Evolutionary conservation across 37 sponge, comb jelly and placozoan genomes (phyloP).

Genomic region (Spongia lamella): DNA sequence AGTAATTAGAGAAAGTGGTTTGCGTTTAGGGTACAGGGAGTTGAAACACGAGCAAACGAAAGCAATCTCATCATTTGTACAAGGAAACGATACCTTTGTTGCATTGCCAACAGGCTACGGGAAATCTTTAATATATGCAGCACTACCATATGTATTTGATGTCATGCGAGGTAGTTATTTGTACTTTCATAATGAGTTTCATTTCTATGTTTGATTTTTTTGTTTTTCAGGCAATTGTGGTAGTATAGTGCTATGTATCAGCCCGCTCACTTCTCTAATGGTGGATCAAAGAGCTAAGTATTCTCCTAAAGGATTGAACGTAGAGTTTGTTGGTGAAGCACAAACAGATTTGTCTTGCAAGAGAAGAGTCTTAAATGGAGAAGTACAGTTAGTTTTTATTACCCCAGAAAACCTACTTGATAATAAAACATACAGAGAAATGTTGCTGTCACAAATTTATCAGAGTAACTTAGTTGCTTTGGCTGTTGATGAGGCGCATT

Average conservation of each 20-base stretch:
- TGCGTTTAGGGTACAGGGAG: too few relatives aligned
- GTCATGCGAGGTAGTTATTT: too few relatives aligned
- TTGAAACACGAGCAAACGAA: too few relatives aligned
- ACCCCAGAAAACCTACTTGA: slow-evolving; percentile 39
- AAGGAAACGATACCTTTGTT: too few relatives aligned
- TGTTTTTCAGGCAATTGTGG: slow-evolving; percentile 7
- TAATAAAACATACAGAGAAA: slow-evolving; percentile 25
- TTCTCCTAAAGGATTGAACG: slow-evolving; percentile 7
- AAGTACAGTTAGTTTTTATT: slow-evolving; percentile 48
- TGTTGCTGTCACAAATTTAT: slow-evolving; percentile 38
- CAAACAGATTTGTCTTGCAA: slow-evolving; percentile 17
- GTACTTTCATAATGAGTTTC: too few relatives aligned
- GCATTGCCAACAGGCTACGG: too few relatives aligned
- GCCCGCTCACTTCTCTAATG: slow-evolving; percentile 53
- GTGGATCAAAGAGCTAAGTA: slow-evolving; percentile 44
- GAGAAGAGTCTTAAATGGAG: slow-evolving; percentile 10
- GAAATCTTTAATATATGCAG: too few relatives aligned
- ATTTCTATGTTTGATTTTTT: too few relatives aligned
- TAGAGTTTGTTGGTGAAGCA: slow-evolving; percentile 59
- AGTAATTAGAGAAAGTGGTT: too few relatives aligned
- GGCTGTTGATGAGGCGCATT: slow-evolving; percentile 64
- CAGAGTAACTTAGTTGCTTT: slow-evolving; percentile 38
- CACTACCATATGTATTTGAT: too few relatives aligned
- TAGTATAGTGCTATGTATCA: slow-evolving; percentile 43
- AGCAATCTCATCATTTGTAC: too few relatives aligned